Evolutionary conservation across 2,113 vertebrate species (phyloP).

Genomic region (Limanda limanda): DNA sequence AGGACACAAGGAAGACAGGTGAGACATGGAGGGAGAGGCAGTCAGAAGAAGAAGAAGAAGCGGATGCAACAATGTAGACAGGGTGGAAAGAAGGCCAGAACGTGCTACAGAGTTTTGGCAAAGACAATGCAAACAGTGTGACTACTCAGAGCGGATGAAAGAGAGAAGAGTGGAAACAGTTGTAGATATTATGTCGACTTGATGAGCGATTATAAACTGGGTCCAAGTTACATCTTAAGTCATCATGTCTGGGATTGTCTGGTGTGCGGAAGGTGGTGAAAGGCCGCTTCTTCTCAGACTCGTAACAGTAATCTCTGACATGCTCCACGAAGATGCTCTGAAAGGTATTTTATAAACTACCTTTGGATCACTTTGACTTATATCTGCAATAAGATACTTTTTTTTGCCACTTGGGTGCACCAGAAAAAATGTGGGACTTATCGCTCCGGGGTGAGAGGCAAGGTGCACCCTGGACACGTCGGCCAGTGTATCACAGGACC

Average conservation of each 20-base stretch:
- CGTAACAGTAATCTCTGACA: too few relatives aligned
- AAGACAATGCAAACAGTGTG: constrained; percentile 56
- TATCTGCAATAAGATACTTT: background rate
- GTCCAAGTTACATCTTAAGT: constrained; percentile 20
- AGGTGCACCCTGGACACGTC: too few relatives aligned
- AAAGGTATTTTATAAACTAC: background rate
- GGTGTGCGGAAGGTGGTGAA: background rate
- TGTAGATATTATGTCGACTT: constrained; percentile 47
- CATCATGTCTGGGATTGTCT: background rate
- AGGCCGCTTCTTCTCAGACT: too few relatives aligned
- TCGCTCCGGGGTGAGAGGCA: too few relatives aligned
- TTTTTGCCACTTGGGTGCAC: background rate
- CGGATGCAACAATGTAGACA: constrained; percentile 8
- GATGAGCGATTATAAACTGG: constrained; percentile 31
- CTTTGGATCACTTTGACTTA: constrained; percentile 8
- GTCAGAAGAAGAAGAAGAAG: constrained; percentile 20
- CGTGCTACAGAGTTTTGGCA: constrained; percentile 49
- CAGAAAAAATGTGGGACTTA: too few relatives aligned
- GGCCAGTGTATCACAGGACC: too few relatives aligned
- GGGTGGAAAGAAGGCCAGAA: constrained; percentile 17
- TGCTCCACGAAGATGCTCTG: too few relatives aligned
- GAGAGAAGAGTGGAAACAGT: constrained; percentile 47
- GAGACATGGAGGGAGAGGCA: constrained; percentile 19
- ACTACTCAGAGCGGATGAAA: constrained; percentile 45
- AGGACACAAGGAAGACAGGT: constrained; percentile 34